Evolutionary conservation across 2,113 vertebrate species (phyloP).

Genomic region (Salminus brasiliensis): DNA sequence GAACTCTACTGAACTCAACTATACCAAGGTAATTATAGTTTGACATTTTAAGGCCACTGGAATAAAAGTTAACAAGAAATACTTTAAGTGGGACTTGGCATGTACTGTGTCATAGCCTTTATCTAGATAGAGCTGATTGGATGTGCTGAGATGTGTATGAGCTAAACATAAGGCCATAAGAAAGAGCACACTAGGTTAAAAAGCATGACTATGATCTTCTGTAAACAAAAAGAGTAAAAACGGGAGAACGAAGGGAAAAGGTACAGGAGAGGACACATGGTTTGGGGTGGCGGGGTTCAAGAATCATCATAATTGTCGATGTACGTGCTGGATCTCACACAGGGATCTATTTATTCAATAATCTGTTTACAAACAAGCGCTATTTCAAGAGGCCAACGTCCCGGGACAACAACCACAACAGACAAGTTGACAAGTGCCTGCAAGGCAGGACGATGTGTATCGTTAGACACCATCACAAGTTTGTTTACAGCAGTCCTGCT

Average conservation of each 20-base stretch:
- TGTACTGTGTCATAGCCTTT: not conserved
- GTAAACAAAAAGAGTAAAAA: not conserved
- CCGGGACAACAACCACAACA: slow-evolving; percentile 2
- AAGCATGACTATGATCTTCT: not conserved
- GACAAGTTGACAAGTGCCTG: not conserved
- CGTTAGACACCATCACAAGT: not conserved
- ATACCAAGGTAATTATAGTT: no score
- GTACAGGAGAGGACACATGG: not conserved
- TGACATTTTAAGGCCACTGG: no score
- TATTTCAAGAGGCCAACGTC: slow-evolving; percentile 14
- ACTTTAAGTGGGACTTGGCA: not conserved
- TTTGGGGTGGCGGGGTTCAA: not conserved
- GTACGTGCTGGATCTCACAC: slow-evolving; percentile 25
- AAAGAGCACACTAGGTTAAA: not conserved
- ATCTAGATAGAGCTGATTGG: not conserved
- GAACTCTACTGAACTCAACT: no score
- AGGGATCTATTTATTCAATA: not conserved
- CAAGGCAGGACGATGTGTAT: not conserved
- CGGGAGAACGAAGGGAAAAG: not conserved
- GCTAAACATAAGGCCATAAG: not conserved
- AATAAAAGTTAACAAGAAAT: not conserved
- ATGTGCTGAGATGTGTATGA: slow-evolving; percentile 30
- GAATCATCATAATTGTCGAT: not conserved
- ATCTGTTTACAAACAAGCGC: slow-evolving; percentile 31
- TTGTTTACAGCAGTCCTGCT: slow-evolving; percentile 3